Evolutionary conservation across 2,797 vertebrate genomes (phyloP).

Genomic region (Hirundo rustica): DNA sequence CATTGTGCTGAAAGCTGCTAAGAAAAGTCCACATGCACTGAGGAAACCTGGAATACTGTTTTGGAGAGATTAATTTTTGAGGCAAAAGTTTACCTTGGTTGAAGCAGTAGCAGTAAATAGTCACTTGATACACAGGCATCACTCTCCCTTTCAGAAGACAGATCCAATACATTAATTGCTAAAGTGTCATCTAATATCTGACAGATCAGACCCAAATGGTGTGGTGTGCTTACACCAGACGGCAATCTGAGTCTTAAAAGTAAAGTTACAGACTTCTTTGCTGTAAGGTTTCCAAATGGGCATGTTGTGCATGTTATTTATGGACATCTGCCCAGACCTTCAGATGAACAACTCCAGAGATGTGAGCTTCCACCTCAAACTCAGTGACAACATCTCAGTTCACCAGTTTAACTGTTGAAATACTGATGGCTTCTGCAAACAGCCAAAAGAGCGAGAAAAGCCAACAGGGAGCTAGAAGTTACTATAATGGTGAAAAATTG

Average conservation of each 20-base stretch:
- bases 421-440: not conserved
- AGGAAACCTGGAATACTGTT: not conserved
- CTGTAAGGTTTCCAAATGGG: not conserved
- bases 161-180: not conserved
- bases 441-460: not conserved
- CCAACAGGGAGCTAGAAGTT: not conserved
- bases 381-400: not conserved
- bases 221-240: not conserved
- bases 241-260: not conserved
- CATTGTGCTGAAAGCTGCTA: not conserved
- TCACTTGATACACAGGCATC: not conserved
- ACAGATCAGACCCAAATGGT: not conserved
- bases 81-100: not conserved
- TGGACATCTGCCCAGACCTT: not conserved
- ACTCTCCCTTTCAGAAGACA: not conserved
- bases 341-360: not conserved
- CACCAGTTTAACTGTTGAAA: not conserved
- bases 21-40: rapidly evolving
- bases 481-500: not conserved
- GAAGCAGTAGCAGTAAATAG: not conserved
- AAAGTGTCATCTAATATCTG: not conserved
- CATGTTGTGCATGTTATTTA: not conserved
- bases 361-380: not conserved
- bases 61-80: not conserved
- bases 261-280: not conserved